Evolutionary conservation across 2,113 vertebrate species (phyloP).

Genomic region (Mirounga angustirostris): DNA sequence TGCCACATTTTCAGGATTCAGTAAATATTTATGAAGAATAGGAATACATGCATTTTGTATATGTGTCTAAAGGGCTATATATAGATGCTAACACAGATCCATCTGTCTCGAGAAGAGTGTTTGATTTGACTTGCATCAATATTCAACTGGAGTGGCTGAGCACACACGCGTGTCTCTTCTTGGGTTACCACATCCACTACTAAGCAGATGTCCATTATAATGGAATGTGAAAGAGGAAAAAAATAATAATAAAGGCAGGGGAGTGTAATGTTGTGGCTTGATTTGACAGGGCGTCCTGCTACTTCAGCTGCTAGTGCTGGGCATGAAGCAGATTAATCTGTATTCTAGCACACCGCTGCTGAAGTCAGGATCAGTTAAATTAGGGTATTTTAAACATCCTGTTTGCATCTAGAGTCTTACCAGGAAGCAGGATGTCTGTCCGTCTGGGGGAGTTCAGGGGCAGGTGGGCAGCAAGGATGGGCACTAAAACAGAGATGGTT

Average conservation of each 20-base stretch:
- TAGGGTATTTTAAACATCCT: conserved; percentile 86
- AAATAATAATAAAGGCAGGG: conserved; percentile 82
- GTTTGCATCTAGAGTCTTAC: conserved; percentile 78
- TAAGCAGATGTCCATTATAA: conserved; percentile 82
- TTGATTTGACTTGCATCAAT: conserved; percentile 64
- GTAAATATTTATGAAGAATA: conserved; percentile 44
- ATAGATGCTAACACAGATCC: not conserved
- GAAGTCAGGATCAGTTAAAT: conserved; percentile 87
- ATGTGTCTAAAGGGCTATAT: conserved; percentile 60
- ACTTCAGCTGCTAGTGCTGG: conserved; percentile 82
- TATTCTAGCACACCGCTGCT: conserved; percentile 81
- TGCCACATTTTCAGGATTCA: conserved; percentile 29
- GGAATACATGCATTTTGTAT: conserved; percentile 23
- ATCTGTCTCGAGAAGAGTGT: conserved; percentile 53
- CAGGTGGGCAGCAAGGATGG: not conserved
- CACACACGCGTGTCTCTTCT: conserved; percentile 55
- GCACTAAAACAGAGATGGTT: not conserved
- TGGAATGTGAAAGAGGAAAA: conserved; percentile 68
- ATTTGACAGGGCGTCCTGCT: conserved; percentile 87
- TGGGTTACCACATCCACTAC: conserved; percentile 70
- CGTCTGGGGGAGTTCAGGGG: conserved; percentile 65
- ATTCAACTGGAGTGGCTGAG: not conserved
- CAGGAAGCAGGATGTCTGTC: conserved; percentile 69
- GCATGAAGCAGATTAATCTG: conserved; percentile 85
- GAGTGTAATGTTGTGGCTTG: conserved; percentile 77